Evolutionary conservation across 2,797 vertebrate genomes (phyloP).

Genomic region (Sebastes paucispinis): DNA sequence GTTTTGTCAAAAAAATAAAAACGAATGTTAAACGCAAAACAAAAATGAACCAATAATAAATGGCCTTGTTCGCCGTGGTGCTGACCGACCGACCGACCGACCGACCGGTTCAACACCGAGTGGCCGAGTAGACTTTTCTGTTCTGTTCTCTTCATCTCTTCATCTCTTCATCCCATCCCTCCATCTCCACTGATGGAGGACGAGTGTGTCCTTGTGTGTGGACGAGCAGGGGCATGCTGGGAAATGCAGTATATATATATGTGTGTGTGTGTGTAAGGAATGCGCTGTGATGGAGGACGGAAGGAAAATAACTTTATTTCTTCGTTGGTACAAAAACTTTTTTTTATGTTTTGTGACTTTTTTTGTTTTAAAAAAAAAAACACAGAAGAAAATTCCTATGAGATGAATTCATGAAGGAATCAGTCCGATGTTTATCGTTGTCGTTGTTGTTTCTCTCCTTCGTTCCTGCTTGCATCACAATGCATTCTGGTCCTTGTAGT

Average conservation of each 20-base stretch:
- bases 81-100: no score
- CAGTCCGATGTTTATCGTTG: conserved; percentile 68
- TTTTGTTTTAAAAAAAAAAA: conserved; percentile 61
- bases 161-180: conserved; percentile 42
- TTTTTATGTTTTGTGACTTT: conserved; percentile 59
- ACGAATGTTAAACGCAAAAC: conserved; percentile 71
- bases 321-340: not conserved
- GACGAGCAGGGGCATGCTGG: conserved; percentile 64
- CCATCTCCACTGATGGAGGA: conserved; percentile 19
- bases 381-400: conserved; percentile 63
- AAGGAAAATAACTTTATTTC: conserved; percentile 8
- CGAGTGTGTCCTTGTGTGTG: conserved; percentile 43
- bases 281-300: conserved; percentile 47
- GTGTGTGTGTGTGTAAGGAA: not conserved
- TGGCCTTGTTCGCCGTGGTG: conserved; percentile 78
- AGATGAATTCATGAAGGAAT: conserved; percentile 72
- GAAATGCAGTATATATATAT: conserved; percentile 66
- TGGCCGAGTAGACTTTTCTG: conserved; percentile 3
- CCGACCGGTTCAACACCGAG: not conserved
- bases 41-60: conserved; percentile 62
- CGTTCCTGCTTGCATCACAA: conserved; percentile 78
- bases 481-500: conserved; percentile 83
- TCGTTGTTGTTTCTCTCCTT: conserved; percentile 72
- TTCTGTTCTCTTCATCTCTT: no score
- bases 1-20: conserved; percentile 66